These are phyloP conservation scores for Indicator indicator DNA, from an alignment of 2,113 vertebrate species.

Conservation along the genomic window DNA sequence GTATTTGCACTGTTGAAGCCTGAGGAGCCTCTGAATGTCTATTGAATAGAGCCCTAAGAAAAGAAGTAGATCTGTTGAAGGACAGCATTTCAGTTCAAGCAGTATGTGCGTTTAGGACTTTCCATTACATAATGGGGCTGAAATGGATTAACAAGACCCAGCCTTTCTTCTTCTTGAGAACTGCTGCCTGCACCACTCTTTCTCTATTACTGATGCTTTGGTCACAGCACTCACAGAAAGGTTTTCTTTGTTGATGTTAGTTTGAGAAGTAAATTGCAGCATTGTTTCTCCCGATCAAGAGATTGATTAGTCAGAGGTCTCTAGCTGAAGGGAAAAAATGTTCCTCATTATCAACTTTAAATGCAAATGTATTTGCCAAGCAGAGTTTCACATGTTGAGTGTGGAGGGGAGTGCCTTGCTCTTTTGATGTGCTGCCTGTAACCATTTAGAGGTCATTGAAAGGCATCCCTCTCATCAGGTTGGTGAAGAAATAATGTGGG, in stretches of 20 bases:
- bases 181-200: slow-evolving; percentile 65
- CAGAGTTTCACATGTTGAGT: slow-evolving; percentile 19
- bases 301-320: slow-evolving; percentile 69
- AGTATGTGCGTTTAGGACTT: slow-evolving; percentile 64
- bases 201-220: slow-evolving; percentile 71
- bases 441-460: slow-evolving; percentile 11
- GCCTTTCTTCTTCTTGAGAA: slow-evolving; percentile 73
- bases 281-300: slow-evolving; percentile 61
- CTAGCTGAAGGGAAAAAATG: slow-evolving; percentile 59
- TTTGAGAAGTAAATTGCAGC: slow-evolving; percentile 67
- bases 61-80: slow-evolving; percentile 62
- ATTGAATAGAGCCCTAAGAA: slow-evolving; percentile 71
- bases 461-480: background rate
- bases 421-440: slow-evolving; percentile 44
- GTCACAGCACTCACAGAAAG: slow-evolving; percentile 67
- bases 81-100: slow-evolving; percentile 52
- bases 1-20: slow-evolving; percentile 51
- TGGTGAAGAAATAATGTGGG: slow-evolving; percentile 14
- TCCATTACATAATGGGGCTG: slow-evolving; percentile 69
- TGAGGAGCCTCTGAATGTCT: slow-evolving; percentile 53
- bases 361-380: slow-evolving; percentile 53
- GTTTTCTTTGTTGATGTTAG: slow-evolving; percentile 64
- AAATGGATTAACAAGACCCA: slow-evolving; percentile 72
- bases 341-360: slow-evolving; percentile 66
- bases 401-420: background rate